Evolutionary conservation across 2,113 vertebrate species (phyloP), one percentile per base, ranked within the genome.

Genomic region (Synchiropus splendidus): DNA sequence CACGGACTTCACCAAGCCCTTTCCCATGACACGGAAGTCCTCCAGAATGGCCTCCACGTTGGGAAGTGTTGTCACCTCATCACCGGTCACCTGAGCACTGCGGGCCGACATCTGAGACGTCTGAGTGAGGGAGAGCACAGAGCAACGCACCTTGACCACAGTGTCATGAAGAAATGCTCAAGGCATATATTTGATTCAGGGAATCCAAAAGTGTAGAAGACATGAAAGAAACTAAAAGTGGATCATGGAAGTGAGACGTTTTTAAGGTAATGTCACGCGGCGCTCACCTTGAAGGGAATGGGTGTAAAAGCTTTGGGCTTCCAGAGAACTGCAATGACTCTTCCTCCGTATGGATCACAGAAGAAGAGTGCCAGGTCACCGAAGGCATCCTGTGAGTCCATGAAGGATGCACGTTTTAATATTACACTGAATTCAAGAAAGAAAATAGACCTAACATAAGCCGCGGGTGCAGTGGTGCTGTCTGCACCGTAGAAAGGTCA

Each of bases 11-110:
- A 98, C 90, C 18, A 99, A 78, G 32, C 87, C 94, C 64, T 90
- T 81, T 2, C 95, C 95, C 48, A 98, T 67, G 52, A 90, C 40
- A 2, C 58, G 55, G 17, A 98, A 91, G 67, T 99, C 94, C 52
- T 94, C 90, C 61, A 99, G 60, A 61, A 99, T 89, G 2, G 94
- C 95, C 43, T 90, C 89, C 12, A 94, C 72, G 0, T 97, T 98
- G 35, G 94, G 94, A 55, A 92, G 16, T 0, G 79, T 85, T 21
- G 77, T 71, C 1, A 61, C 76, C 31, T 84, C 70, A 0, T 80
- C 79, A 8, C 83, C 82, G 1, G 52, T 63, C 31, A 78, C 82
- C 40, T 83, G 69, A 48, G 89, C 64, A 36, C 77, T 81, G 5
- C 81, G 83, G 18, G 89, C 93, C 14, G 83, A 88, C 60, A 89